These are phyloP conservation scores for Ephestia elutella DNA, from an alignment of 1,140 invertebrate species.

Conservation along the genomic window DNA sequence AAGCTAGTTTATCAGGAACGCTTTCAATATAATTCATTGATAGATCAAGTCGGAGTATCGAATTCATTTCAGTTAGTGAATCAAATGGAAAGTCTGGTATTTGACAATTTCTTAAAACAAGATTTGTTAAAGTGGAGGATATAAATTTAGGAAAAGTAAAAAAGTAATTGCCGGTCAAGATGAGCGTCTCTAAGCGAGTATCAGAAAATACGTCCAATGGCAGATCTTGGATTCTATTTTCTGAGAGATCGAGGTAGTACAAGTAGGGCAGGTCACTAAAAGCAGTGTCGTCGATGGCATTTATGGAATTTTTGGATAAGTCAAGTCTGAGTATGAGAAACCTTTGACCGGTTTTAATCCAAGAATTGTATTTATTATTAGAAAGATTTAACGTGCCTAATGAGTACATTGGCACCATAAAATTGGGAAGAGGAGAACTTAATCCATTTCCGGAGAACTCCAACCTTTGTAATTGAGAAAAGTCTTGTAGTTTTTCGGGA, in stretches of 20 bases:
- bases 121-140: conserved; percentile 71
- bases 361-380: conserved; percentile 74
- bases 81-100: conserved; percentile 68
- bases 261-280: conserved; percentile 42
- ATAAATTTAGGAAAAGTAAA: conserved; percentile 72
- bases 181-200: conserved; percentile 74
- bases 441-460: conserved; percentile 76
- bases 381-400: conserved; percentile 73
- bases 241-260: conserved; percentile 74
- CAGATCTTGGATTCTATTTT: conserved; percentile 77
- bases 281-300: conserved; percentile 45
- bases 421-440: conserved; percentile 41
- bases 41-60: conserved; percentile 72
- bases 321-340: conserved; percentile 60
- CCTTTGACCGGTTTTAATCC: conserved; percentile 60
- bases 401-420: conserved; percentile 58
- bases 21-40: conserved; percentile 76
- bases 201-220: conserved; percentile 66
- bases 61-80: conserved; percentile 68
- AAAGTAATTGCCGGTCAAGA: conserved; percentile 80
- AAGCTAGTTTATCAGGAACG: conserved; percentile 72
- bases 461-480: conserved; percentile 65
- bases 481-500: conserved; percentile 70
- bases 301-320: conserved; percentile 72
- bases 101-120: conserved; percentile 77